Base-by-base conservation (phyloP, 2,113 vertebrate species). In the Plecotus auritus region DNA sequence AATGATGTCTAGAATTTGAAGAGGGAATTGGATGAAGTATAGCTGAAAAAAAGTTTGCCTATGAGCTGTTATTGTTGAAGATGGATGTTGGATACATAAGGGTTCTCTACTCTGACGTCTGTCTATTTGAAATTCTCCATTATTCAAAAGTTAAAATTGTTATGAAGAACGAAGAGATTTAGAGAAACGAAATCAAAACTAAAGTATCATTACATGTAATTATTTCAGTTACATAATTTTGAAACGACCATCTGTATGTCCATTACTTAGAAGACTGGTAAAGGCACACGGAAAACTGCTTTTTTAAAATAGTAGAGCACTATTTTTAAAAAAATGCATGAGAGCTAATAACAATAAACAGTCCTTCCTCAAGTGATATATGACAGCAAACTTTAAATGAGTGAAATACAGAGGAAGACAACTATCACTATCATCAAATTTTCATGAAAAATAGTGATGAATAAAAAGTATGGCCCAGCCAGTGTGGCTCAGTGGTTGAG, bases 81-180 rank as follows among this genome's bases (percentile, higher is more conserved):
- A 35, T 70, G 32, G 56, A 67, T 32, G 54, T 49, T 23, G 54
- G 51, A 42, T 40, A 85, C 5, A n/a, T 40, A 82, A 54, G 28
- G 7, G 7, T 83, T 90, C 37, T 73, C 47, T 93, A 85, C 9
- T 61, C 40, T 81, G 78, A 90, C 18, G 45, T 82, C 69, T 66
- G 4, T 78, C 69, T 66, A 59, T 81, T 70, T 92, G 66, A 89
- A 81, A 85, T 81, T 85, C 37, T 76, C 40, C 45, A 85, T 77
- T 74, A 81, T n/a, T 89, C 20, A 84, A 76, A 90, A 73, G 37
- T 73, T 90, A 67, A 88, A 80, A 74, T 16, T 88, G n/a, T 91
- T 88, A 88, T 23, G 26, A 87, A 51, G 37, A 90, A 93, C 37
- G 81, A 49, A 91, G 72, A 42, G 30, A 94, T 70, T 86, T 77